These are phyloP conservation scores for Pitta sordida DNA, from an alignment of 2,113 vertebrate genomes.

Conservation along the genomic window DNA sequence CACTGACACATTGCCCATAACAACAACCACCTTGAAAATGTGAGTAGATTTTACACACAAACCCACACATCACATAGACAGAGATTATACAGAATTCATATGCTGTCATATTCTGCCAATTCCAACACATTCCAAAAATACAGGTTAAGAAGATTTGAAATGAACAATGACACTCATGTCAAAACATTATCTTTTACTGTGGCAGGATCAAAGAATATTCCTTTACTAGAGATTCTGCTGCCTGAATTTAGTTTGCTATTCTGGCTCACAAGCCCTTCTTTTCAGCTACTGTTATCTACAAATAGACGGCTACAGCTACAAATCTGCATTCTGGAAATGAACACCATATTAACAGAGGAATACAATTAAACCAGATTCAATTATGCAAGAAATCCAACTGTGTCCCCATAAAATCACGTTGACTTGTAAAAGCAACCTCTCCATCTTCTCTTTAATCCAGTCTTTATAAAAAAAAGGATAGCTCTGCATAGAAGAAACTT, in stretches of 20 bases:
- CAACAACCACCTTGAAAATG: neutral
- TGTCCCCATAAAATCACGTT: neutral
- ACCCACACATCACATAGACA: neutral
- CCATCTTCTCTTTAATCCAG: neutral
- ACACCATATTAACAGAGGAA: neutral
- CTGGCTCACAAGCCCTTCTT: neutral
- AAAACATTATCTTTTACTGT: neutral
- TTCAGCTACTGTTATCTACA: neutral
- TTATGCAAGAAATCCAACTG: neutral
- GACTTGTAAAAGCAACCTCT: neutral
- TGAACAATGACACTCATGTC: neutral
- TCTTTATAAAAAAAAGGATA: neutral
- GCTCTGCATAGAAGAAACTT: neutral
- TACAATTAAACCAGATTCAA: neutral
- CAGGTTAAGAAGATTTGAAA: neutral
- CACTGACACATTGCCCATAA: rapidly evolving
- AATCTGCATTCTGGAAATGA: neutral
- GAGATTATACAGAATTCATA: neutral
- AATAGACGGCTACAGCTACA: neutral
- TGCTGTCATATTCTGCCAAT: neutral
- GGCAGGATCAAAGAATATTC: constrained; percentile 5
- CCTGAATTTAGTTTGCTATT: neutral
- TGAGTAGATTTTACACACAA: neutral
- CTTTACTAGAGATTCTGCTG: neutral
- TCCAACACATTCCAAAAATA: neutral